Conservation (phyloP, 2,888 invertebrate species). For the Brenthis hecate region DNA sequence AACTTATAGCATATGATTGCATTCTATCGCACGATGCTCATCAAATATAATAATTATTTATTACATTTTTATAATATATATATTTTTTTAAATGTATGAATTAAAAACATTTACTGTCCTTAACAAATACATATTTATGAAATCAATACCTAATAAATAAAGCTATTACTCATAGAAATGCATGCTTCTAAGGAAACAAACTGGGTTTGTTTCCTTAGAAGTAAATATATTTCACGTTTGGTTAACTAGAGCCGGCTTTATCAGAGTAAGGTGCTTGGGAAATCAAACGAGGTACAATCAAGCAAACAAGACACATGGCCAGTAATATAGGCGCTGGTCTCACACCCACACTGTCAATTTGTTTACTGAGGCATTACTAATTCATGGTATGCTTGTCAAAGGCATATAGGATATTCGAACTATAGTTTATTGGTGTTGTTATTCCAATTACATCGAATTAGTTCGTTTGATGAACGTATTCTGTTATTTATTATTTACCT, state of each 20-base stretch:
- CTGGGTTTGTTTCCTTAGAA: neutral
- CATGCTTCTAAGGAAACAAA: no score
- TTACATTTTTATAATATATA: no score
- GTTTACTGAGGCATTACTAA: slow-evolving; percentile 30
- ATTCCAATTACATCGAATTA: neutral
- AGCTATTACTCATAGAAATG: no score
- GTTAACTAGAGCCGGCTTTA: slow-evolving; percentile 5
- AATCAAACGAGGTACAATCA: slow-evolving; percentile 24
- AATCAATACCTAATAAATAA: no score
- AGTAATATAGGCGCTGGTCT: slow-evolving; percentile 16
- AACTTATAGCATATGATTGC: no score
- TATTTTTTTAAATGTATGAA: no score
- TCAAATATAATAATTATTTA: no score
- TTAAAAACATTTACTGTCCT: no score
- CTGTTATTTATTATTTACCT: neutral
- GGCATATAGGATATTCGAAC: slow-evolving; percentile 10
- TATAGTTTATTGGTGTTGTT: slow-evolving; percentile 6
- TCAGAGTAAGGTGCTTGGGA: slow-evolving; percentile 13
- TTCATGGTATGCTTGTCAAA: slow-evolving; percentile 22
- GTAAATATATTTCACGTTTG: neutral
- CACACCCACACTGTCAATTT: slow-evolving; percentile 20
- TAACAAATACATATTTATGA: no score
- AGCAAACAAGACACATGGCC: slow-evolving; percentile 24
- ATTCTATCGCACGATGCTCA: no score
- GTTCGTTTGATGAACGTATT: neutral